Evolutionary conservation across 2,797 vertebrate species (phyloP).

Genomic region (Tokudaia tokunoshimensis): DNA sequence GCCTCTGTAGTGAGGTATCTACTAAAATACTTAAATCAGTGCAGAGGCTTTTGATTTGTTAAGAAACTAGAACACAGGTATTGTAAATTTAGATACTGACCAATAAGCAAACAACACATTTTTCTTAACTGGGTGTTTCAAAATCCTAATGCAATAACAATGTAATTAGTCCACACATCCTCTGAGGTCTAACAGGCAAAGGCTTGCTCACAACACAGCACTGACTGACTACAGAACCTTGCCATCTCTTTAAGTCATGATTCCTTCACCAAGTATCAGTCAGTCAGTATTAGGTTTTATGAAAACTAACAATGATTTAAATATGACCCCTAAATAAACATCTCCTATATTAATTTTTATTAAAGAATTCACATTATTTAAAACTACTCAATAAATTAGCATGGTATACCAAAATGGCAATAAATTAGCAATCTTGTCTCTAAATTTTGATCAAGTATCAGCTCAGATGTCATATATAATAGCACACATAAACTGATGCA

Average conservation of each 20-base stretch:
- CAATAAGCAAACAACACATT: not conserved
- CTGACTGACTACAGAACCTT: not conserved
- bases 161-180: not conserved
- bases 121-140: slow-evolving; percentile 3
- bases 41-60: not conserved
- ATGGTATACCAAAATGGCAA: slow-evolving; percentile 53
- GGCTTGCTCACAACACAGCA: not conserved
- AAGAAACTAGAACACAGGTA: slow-evolving; percentile 28
- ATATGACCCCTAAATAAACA: slow-evolving; percentile 37
- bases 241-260: not conserved
- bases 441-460: slow-evolving; percentile 43
- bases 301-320: slow-evolving; percentile 1
- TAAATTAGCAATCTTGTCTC: slow-evolving; percentile 57
- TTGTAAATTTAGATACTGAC: slow-evolving; percentile 19
- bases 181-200: slow-evolving; percentile 28
- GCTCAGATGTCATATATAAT: slow-evolving; percentile 50
- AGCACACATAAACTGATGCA: not conserved
- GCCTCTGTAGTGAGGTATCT: not conserved
- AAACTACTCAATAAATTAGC: slow-evolving; percentile 64
- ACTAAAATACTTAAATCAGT: slow-evolving; percentile 1
- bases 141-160: slow-evolving; percentile 4
- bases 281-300: slow-evolving; percentile 33
- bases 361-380: slow-evolving; percentile 66
- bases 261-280: not conserved
- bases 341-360: slow-evolving; percentile 53